Evolutionary conservation across 2,888 invertebrate species (phyloP).

Genomic region (Drosophila monieri): DNA sequence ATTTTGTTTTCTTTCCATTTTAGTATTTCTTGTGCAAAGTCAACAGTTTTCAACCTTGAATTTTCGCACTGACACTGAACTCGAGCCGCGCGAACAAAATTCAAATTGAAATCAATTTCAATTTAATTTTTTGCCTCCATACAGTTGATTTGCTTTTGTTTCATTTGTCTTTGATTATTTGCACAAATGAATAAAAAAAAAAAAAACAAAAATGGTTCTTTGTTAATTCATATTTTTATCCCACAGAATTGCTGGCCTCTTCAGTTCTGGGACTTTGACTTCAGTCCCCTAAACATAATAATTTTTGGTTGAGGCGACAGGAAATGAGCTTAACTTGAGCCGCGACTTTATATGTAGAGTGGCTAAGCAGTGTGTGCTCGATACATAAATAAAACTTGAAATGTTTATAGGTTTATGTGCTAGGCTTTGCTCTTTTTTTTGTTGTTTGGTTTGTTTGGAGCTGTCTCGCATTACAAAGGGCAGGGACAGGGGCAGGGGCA

Average conservation of each 20-base stretch:
- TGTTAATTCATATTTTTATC: constrained; percentile 24
- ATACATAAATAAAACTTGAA: constrained; percentile 58
- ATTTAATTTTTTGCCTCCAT: constrained; percentile 56
- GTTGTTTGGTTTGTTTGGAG: constrained; percentile 9
- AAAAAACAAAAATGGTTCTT: constrained; percentile 6
- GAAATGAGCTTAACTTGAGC: constrained; percentile 56
- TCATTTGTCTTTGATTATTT: constrained; percentile 57
- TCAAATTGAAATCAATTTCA: constrained; percentile 79
- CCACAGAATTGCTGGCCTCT: constrained; percentile 16
- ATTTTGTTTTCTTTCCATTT: constrained; percentile 20
- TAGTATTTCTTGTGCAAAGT: constrained; percentile 31
- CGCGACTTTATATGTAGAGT: constrained; percentile 50
- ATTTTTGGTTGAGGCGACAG: constrained; percentile 42
- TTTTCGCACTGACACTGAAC: constrained; percentile 74
- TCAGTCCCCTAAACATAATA: constrained; percentile 8
- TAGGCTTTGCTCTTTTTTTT: constrained; percentile 32
- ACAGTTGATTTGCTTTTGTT: constrained; percentile 24
- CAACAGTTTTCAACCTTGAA: constrained; percentile 62
- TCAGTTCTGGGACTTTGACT: background rate
- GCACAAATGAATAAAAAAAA: constrained; percentile 43
- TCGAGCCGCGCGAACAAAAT: constrained; percentile 56
- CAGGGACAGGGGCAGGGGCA: background rate
- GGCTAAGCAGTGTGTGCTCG: constrained; percentile 37
- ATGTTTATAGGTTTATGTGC: constrained; percentile 56
- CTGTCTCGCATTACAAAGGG: constrained; percentile 56